Percentiles rank a stretch among this genome's conserved stretches.
phyloP scores from a whole-genome alignment of 2,888 invertebrate species.

The Agrochola lychnidis region DNA sequence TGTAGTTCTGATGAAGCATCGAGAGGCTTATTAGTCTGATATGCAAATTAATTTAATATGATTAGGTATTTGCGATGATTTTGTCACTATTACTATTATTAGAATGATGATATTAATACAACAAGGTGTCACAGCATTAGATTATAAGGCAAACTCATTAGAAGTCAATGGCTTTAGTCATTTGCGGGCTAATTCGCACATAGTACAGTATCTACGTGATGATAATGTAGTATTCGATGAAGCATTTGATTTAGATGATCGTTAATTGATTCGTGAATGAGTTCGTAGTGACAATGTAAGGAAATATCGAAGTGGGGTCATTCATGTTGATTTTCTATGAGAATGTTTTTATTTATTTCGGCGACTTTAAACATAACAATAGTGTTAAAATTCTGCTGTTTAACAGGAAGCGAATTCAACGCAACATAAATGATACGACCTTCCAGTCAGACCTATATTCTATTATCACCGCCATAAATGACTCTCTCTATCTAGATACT shows the following conservation, averaged over 20 bases:
- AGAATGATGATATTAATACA: neutral
- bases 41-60: constrained; percentile 8
- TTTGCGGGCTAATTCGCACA: constrained; percentile 6
- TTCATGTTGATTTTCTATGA: no score
- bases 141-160: constrained; percentile 30
- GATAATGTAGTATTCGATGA: constrained; percentile 1
- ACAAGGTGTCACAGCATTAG: neutral
- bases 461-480: neutral
- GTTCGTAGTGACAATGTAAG: no score
- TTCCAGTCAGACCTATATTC: neutral
- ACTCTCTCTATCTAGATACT: neutral
- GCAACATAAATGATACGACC: neutral
- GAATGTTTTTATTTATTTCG: neutral
- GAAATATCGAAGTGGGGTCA: no score
- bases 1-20: neutral
- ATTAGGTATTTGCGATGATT: neutral
- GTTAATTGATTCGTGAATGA: no score
- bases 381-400: neutral
- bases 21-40: constrained; percentile 12
- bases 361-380: neutral
- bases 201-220: constrained; percentile 40
- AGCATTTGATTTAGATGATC: neutral
- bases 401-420: neutral
- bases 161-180: constrained; percentile 23
- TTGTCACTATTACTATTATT: constrained; percentile 4